Conservation (phyloP, 2,888 invertebrate species). For the Anthophora plumipes region DNA sequence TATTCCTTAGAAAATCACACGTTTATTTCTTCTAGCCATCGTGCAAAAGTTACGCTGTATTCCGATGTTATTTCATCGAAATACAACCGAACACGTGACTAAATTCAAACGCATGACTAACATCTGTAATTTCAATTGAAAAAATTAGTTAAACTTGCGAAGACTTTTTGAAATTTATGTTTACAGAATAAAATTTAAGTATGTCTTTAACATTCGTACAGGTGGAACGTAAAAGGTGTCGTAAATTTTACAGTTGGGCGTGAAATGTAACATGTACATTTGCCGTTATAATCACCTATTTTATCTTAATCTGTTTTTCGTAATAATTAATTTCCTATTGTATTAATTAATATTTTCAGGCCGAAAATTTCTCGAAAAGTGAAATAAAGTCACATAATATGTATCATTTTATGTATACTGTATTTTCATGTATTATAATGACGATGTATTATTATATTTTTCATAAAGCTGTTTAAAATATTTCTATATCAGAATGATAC, state of each 20-base stretch:
- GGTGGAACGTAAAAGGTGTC: neutral
- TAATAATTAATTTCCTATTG: neutral
- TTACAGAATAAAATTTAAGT: neutral
- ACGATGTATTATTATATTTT: neutral
- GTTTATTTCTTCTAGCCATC: neutral
- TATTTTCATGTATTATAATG: neutral
- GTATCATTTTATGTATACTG: too few species aligned
- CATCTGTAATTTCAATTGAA: neutral
- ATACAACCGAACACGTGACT: constrained; percentile 49
- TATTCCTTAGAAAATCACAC: constrained; percentile 28
- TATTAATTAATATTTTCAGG: neutral
- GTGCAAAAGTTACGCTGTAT: neutral
- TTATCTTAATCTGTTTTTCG: neutral
- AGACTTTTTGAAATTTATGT: neutral
- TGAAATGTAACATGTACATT: neutral
- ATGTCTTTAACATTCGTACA: neutral
- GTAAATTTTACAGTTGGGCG: neutral
- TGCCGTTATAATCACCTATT: neutral
- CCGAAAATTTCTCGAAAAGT: neutral
- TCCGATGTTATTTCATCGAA: constrained; percentile 26
- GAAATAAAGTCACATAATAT: neutral
- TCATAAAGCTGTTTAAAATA: neutral
- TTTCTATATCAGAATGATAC: neutral
- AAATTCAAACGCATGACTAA: constrained; percentile 38
- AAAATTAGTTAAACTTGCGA: constrained; percentile 1